These are phyloP conservation scores for Hirtodrosophila histrioides DNA, from an alignment of 2,888 invertebrate species.

Conservation along the genomic window DNA sequence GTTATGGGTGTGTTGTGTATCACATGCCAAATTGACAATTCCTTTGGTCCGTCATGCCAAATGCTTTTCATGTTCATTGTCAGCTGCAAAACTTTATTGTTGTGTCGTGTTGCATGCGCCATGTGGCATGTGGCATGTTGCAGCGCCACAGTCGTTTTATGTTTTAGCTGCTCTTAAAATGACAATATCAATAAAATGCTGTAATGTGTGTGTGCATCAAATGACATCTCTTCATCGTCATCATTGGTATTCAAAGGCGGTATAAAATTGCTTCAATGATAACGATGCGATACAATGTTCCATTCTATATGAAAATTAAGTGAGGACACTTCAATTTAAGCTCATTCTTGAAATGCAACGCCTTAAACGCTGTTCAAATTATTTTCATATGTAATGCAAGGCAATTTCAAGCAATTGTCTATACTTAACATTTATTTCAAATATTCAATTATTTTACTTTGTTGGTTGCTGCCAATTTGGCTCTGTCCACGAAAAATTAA, in stretches of 20 bases:
- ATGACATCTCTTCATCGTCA: constrained; percentile 39
- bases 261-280: constrained; percentile 18
- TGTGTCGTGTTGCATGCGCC: constrained; percentile 23
- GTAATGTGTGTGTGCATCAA: constrained; percentile 45
- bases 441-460: no score
- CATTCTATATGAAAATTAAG: not conserved
- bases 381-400: no score
- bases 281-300: constrained; percentile 25
- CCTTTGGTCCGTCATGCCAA: constrained; percentile 24
- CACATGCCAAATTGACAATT: constrained; percentile 63
- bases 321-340: no score
- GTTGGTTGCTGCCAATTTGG: no score
- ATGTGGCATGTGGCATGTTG: constrained; percentile 20
- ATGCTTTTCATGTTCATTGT: constrained; percentile 64
- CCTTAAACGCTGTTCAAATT: no score
- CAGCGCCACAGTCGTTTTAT: constrained; percentile 22
- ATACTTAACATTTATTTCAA: no score
- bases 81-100: constrained; percentile 48
- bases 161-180: constrained; percentile 42
- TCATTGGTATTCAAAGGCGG: constrained; percentile 23
- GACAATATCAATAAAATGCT: constrained; percentile 58
- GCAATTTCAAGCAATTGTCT: no score
- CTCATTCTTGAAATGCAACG: no score
- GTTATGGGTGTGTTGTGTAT: constrained; percentile 51
- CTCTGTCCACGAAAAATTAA: no score